A percentile compares a stretch with the other conserved stretches of the same genome.
Evolutionary conservation across 2,888 invertebrate genomes (phyloP).

Genomic region (Heteropelma amictum): DNA sequence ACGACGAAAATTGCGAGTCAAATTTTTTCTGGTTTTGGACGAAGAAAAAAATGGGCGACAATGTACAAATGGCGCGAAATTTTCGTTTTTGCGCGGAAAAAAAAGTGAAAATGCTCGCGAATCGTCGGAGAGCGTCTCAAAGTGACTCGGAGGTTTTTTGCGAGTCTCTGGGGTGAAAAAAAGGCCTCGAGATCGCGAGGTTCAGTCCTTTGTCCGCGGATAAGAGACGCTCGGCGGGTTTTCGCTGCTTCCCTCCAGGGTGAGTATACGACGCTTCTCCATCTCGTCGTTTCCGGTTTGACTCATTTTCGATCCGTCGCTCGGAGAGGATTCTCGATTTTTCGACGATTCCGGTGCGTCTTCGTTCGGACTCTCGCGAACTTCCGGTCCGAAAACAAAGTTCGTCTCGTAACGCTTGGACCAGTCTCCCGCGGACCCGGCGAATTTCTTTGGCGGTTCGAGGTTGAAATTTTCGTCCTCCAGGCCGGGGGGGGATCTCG

Average conservation of each 20-base stretch:
- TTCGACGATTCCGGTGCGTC: background rate
- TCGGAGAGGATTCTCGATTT: background rate
- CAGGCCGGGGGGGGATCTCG: background rate
- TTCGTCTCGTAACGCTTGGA: constrained; percentile 51
- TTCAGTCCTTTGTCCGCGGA: constrained; percentile 37
- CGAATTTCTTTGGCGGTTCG: constrained; percentile 30
- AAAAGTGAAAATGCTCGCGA: too few relatives aligned
- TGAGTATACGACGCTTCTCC: constrained; percentile 49
- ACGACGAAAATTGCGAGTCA: constrained; percentile 71
- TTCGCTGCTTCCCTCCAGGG: constrained; percentile 14
- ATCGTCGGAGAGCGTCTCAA: too few relatives aligned
- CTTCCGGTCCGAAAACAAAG: constrained; percentile 54
- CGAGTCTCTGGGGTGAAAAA: background rate
- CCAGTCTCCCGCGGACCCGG: constrained; percentile 51
- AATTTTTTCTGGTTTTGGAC: too few relatives aligned
- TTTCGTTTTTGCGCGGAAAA: too few relatives aligned
- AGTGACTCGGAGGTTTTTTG: too few relatives aligned
- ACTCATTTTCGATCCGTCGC: background rate
- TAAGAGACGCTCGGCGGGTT: constrained; percentile 3
- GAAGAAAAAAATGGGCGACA: too few relatives aligned
- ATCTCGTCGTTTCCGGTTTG: constrained; percentile 23
- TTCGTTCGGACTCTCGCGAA: background rate
- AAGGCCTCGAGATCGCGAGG: background rate
- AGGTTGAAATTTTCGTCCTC: constrained; percentile 11
- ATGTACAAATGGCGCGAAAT: too few relatives aligned